A percentile compares a stretch with the other conserved stretches of the same genome.
Evolutionary conservation across 1,140 invertebrate species (phyloP).

Genomic region (Archivesica marissinica): DNA sequence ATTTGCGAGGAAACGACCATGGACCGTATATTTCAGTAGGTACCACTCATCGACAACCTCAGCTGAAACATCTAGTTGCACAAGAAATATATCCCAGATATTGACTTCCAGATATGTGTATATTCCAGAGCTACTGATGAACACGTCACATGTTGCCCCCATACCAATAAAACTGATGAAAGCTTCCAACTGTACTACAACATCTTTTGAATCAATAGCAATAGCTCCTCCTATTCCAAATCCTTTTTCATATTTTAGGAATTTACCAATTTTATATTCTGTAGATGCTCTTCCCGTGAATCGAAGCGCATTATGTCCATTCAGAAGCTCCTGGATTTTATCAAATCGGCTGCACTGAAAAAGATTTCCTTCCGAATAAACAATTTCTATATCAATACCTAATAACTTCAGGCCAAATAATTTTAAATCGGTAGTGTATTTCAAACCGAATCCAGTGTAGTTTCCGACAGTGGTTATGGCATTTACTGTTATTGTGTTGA

Average conservation of each 20-base stretch:
- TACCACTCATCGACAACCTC: conserved; percentile 15
- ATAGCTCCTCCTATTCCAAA: conserved; percentile 23
- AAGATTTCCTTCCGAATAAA: not conserved
- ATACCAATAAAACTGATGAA: conserved; percentile 16
- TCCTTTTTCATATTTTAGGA: not conserved
- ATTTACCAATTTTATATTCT: not conserved
- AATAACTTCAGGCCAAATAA: not conserved
- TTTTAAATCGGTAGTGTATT: not conserved
- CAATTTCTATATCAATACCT: not conserved
- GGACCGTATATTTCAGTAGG: not conserved
- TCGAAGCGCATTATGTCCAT: not conserved
- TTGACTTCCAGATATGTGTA: conserved; percentile 47
- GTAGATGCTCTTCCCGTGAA: not conserved
- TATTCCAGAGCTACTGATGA: conserved; percentile 6
- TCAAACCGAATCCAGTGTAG: not conserved
- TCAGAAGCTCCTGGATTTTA: not conserved
- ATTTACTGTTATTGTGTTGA: no score
- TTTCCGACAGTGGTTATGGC: no score
- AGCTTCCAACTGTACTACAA: conserved; percentile 1
- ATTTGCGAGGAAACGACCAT: conserved; percentile 29
- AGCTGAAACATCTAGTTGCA: conserved; percentile 29
- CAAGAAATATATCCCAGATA: conserved; percentile 41
- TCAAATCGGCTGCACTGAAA: conserved; percentile 16
- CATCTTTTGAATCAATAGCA: not conserved
- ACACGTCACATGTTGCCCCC: not conserved